Conservation (phyloP, 2,797 vertebrate genomes). For the Chloroceryle inda region DNA sequence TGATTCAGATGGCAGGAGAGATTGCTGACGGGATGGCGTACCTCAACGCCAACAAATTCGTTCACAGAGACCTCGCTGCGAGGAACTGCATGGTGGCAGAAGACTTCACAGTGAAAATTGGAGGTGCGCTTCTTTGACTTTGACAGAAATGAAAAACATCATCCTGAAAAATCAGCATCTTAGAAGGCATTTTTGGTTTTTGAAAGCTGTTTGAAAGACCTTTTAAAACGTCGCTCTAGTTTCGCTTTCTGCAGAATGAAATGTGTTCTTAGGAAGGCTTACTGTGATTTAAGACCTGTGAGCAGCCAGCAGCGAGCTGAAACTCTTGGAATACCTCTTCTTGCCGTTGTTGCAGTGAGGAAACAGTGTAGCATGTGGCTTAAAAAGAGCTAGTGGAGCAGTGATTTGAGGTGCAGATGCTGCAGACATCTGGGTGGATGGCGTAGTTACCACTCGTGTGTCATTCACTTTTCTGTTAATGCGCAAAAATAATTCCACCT, state of each 20-base stretch:
- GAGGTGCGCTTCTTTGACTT: slow-evolving; percentile 84
- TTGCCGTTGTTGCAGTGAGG: not conserved
- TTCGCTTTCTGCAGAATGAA: not conserved
- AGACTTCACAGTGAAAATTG: slow-evolving; percentile 98
- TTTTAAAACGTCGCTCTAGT: not conserved
- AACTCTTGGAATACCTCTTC: slow-evolving; percentile 21
- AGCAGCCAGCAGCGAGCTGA: not conserved
- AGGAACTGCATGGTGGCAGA: slow-evolving; percentile 99
- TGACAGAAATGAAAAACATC: not conserved
- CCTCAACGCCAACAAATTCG: slow-evolving; percentile 99
- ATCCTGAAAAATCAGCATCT: not conserved
- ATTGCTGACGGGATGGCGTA: slow-evolving; percentile 99
- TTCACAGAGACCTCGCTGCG: slow-evolving; percentile 96
- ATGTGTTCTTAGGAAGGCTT: not conserved
- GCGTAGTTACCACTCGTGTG: not conserved
- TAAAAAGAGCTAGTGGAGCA: not conserved
- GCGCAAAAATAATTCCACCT: not conserved
- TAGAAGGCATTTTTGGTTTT: not conserved
- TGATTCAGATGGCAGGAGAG: slow-evolving; percentile 99
- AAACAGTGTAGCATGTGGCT: not conserved
- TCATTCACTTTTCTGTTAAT: not conserved
- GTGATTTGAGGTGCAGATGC: slow-evolving; percentile 13
- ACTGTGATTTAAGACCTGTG: slow-evolving; percentile 9
- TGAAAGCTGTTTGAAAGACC: not conserved
- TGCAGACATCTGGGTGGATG: slow-evolving; percentile 15